Conservation (phyloP, 2,888 invertebrate species). For the Nephrotoma flavescens region DNA sequence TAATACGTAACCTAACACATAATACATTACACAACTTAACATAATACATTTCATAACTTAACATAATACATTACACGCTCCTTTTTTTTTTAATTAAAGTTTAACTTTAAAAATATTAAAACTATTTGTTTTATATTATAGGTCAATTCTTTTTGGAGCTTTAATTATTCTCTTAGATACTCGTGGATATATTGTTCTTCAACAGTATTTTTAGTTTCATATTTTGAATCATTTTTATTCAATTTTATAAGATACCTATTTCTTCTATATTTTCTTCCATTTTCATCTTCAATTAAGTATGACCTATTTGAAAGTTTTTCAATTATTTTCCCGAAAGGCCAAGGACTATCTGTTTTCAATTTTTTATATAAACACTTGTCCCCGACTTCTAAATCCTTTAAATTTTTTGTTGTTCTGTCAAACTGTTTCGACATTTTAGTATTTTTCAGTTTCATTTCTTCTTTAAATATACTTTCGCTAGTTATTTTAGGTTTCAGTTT, state of each 20-base stretch:
- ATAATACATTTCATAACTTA: too few species aligned
- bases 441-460: not conserved
- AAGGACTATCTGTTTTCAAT: not conserved
- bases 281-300: not conserved
- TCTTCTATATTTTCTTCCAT: not conserved
- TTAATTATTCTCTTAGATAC: not conserved
- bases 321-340: not conserved
- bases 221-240: not conserved
- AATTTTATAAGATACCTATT: not conserved
- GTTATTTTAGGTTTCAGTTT: not conserved
- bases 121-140: not conserved
- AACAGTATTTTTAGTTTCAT: not conserved
- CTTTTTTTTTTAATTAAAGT: too few species aligned
- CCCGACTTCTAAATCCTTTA: not conserved
- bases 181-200: not conserved
- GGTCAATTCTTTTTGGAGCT: not conserved
- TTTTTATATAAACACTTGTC: not conserved
- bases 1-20: too few species aligned
- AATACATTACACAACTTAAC: too few species aligned
- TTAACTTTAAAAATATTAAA: too few species aligned
- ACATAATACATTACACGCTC: too few species aligned
- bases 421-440: not conserved
- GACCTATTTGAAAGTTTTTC: not conserved
- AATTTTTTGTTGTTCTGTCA: not conserved
- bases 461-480: not conserved